Conservation (phyloP, 2,113 vertebrate genomes). For the Melanostigma gelatinosum region DNA sequence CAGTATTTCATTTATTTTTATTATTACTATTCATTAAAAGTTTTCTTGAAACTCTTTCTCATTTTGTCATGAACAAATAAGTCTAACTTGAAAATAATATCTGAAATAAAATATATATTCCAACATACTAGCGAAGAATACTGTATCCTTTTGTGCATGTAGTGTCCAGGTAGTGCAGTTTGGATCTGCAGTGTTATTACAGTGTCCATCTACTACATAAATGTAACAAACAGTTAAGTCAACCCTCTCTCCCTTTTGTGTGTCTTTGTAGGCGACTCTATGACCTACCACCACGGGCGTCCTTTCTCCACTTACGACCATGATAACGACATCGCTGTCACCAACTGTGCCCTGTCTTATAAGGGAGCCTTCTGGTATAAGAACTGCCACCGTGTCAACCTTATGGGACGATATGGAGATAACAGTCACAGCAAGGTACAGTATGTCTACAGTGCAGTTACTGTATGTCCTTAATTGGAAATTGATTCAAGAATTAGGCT, state of each 20-base stretch:
- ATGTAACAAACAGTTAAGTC: background rate
- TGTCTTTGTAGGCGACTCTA: constrained; percentile 91
- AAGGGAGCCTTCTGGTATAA: constrained; percentile 99
- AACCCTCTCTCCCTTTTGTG: background rate
- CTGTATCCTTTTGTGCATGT: background rate
- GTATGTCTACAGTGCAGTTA: constrained; percentile 51
- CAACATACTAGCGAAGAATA: background rate
- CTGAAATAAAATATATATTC: background rate
- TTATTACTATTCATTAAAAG: background rate
- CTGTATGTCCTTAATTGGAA: background rate
- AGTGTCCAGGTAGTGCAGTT: background rate
- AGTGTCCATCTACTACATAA: background rate
- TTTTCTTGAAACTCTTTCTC: background rate
- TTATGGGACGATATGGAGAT: constrained; percentile 96
- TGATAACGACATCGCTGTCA: constrained; percentile 96
- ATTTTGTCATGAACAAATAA: background rate
- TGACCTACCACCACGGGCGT: constrained; percentile 95
- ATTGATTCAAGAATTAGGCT: background rate
- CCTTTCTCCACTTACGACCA: constrained; percentile 96
- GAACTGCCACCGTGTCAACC: constrained; percentile 97
- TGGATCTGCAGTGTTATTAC: background rate
- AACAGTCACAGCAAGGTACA: constrained; percentile 96
- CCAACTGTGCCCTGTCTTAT: constrained; percentile 98
- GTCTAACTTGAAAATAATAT: background rate
- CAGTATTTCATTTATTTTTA: background rate